Conservation (phyloP, 92 coral and sea anemone genomes). For the Siderastrea radians region DNA sequence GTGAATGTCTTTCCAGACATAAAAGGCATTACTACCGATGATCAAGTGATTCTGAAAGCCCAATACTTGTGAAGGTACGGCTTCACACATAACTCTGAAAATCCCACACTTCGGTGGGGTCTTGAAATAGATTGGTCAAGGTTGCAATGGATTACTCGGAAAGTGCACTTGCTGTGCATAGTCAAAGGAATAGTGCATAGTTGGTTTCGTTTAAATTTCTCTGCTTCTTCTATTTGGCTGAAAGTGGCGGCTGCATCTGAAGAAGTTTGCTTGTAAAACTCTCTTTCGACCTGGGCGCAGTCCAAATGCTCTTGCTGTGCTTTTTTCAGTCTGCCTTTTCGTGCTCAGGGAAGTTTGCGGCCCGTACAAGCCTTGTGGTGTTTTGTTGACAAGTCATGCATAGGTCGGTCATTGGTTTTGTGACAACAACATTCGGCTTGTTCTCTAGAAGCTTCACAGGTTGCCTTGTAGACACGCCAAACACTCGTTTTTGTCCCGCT, state of each 20-base stretch:
- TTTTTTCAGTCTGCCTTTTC: constrained; percentile 64
- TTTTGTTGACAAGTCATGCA: constrained; percentile 69
- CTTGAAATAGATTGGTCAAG: constrained; percentile 21
- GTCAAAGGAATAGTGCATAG: constrained; percentile 48
- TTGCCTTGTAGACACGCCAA: constrained; percentile 34
- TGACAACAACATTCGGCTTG: constrained; percentile 53
- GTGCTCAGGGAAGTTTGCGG: constrained; percentile 52
- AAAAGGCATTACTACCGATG: neutral
- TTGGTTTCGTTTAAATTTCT: constrained; percentile 15
- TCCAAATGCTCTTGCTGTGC: constrained; percentile 1
- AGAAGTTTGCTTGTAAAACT: constrained; percentile 34
- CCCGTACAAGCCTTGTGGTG: constrained; percentile 66
- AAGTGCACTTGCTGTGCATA: constrained; percentile 45
- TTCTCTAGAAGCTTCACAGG: constrained; percentile 49
- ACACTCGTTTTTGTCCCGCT: constrained; percentile 25
- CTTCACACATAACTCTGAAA: constrained; percentile 9
- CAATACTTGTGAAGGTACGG: no score
- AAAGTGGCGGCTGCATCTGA: constrained; percentile 10
- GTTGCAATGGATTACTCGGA: constrained; percentile 35
- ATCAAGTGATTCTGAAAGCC: neutral
- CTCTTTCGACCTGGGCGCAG: constrained; percentile 21
- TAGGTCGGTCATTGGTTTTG: constrained; percentile 72
- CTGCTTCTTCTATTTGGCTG: neutral
- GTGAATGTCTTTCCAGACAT: neutral
- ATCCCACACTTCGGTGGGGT: constrained; percentile 33